Percentiles rank a stretch among this genome's conserved stretches.
phyloP scores from a whole-genome alignment of 2,888 invertebrate species.

The Drosophila suboccidentalis region DNA sequence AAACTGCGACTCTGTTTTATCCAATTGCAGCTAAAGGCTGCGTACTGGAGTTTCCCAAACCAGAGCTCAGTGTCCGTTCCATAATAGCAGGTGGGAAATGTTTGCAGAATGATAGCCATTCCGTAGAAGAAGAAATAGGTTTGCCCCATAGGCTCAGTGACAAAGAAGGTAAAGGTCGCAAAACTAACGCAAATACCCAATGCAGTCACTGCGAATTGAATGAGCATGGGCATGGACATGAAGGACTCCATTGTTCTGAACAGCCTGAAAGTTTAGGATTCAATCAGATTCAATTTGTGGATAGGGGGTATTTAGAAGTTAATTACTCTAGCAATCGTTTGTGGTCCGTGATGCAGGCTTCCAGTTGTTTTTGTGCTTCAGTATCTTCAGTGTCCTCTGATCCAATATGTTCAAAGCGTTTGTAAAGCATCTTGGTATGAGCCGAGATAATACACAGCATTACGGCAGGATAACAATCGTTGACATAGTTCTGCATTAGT shows the following conservation, averaged over 20 bases:
- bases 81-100: conserved; percentile 74
- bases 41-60: conserved; percentile 62
- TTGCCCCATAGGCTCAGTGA: conserved; percentile 47
- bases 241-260: conserved; percentile 56
- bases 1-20: conserved; percentile 46
- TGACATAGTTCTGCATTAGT: conserved; percentile 61
- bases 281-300: neutral
- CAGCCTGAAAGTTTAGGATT: conserved; percentile 14
- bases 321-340: conserved; percentile 62
- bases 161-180: too few relatives aligned
- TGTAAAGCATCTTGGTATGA: conserved; percentile 66
- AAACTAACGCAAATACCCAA: too few relatives aligned
- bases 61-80: conserved; percentile 63
- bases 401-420: conserved; percentile 67
- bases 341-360: conserved; percentile 72
- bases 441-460: conserved; percentile 68
- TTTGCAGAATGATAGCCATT: conserved; percentile 56
- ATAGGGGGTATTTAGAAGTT: neutral
- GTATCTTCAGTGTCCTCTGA: conserved; percentile 9
- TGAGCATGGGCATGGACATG: conserved; percentile 26
- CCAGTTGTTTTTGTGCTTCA: conserved; percentile 51
- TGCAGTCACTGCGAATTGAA: too few relatives aligned
- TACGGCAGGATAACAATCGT: conserved; percentile 73
- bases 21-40: conserved; percentile 77
- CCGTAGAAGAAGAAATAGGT: conserved; percentile 62